Percentiles rank a stretch among this genome's conserved stretches.
These are phyloP conservation scores for Macrosiphum euphorbiae DNA, from an alignment of 2,888 invertebrate species.

Conservation along the genomic window DNA sequence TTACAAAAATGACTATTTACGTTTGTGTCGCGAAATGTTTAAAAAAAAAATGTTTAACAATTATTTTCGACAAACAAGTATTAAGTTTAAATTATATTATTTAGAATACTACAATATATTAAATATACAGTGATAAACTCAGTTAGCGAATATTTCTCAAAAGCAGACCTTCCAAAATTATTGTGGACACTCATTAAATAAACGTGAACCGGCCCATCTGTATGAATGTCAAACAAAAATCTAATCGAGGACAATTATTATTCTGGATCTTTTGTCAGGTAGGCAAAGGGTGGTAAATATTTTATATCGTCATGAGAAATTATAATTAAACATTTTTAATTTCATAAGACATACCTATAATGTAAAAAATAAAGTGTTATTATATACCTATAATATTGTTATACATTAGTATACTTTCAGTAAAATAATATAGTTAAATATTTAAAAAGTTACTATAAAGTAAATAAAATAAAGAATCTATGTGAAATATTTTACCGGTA, in stretches of 20 bases:
- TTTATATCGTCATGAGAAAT: too few relatives aligned
- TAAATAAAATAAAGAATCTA: too few relatives aligned
- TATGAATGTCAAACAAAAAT: background rate
- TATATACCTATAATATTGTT: background rate
- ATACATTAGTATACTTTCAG: background rate
- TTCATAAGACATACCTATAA: background rate
- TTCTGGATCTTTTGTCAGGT: background rate
- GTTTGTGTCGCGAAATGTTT: background rate
- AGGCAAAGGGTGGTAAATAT: background rate
- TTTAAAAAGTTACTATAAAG: too few relatives aligned
- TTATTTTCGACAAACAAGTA: background rate
- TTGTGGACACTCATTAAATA: background rate
- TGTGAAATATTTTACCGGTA: too few relatives aligned
- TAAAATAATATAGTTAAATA: background rate
- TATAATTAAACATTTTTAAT: too few relatives aligned
- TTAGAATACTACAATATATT: background rate
- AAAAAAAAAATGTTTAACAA: background rate
- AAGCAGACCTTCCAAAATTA: background rate
- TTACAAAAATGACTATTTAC: background rate
- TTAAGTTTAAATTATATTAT: background rate
- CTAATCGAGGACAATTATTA: background rate
- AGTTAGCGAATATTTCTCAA: background rate
- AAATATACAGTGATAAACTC: background rate
- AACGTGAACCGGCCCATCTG: background rate
- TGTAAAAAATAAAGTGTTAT: background rate